Base-by-base conservation (phyloP, 2,113 vertebrate species). In the Heliornis fulica region DNA sequence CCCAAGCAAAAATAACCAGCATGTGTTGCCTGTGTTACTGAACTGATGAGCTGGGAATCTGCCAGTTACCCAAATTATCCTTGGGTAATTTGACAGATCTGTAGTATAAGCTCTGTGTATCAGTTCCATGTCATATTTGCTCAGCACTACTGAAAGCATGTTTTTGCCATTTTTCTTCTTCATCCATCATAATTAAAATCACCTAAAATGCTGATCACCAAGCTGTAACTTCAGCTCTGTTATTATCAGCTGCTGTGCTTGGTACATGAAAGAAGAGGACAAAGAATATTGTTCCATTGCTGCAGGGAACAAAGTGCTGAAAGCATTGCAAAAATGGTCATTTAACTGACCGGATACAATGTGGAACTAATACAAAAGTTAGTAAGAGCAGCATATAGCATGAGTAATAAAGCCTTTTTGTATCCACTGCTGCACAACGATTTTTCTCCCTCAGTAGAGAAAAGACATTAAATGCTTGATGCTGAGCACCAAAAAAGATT, bases 31-130 rank as follows among this genome's bases (percentile, higher is more conserved):
- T 71, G 57, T 14, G 32, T 50, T 95, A 53, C 85, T 72, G 79
- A 97, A 91, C 70, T 54, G 79, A 95, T 72, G 70, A 96, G 95
- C 41, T 94, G 94, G 92, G 93, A 96, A 95, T 78, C 83, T 36
- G 95, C 87, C 97, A 93, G 53, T 65, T 50, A 64, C 83, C 46
- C 82, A 97, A 88, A 94, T 86, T 69, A 88, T 78, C 69, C 81
- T 63, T 94, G 96, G 87, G 87, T 93, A 97, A 87, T 91, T 94
- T 81, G 84, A 93, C 79, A 93, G 88, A 91, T 83, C 86, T 95
- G 94, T 96, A 97, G 96, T 97, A 96, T 88, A 95, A 96, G 96
- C 86, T 88, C 86, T 84, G 61, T 26, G 76, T 94, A 96, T 61
- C 77, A 86, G 26, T 78, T 95, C 48, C 75, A 43, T 91, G 81